Base-by-base conservation (phyloP, 2,888 invertebrate species). In the Tinea trinotella region DNA sequence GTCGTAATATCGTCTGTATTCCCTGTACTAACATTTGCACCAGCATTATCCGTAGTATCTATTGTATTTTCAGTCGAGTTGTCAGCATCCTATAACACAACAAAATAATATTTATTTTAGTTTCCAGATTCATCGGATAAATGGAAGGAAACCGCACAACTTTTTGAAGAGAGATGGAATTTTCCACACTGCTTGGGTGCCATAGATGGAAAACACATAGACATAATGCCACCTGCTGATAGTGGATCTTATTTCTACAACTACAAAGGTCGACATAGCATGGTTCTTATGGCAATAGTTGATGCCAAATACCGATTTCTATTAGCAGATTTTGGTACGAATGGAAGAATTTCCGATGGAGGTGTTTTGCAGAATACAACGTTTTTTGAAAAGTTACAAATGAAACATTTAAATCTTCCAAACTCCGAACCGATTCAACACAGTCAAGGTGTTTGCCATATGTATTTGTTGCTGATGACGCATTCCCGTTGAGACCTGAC, bases 141-240 rank as follows among this genome's bases (percentile, higher is more conserved):
- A 57, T 62, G 62, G 60, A 56, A 58, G 54, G 36, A 55, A 12
- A 55, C 61, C 17, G 59, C 56, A 12, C 20, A 57, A 22, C 54
- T 49, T 3, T 61, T 60, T 55, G 52, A 53, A 9, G 56, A 35
- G 9, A 57, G 34, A 46, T 63, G 63, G 62, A 59, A 63, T 36
- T 63, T 62, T 49, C 62, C 62, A 35, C 56, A 55, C 19, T 64
- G 63, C 40, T 57, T 59, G 34, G 62, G 61, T 6, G 59, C 59
- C 3, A n/a, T 62, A 17, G 61, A 66, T 53, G 64, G 63, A 10
- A 64, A 66, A 52, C 65, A 65, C 54, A 58, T 63, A n/a, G 40
- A 20, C 35, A 62, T 64, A 44, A 53, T 53, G 20, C 54, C 57
- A 15, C 59, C 62, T 7, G 17, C 54, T 17, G 52, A 55, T 19